These are phyloP conservation scores for Oxyruncus cristatus DNA, from an alignment of 2,113 vertebrate genomes.

Conservation along the genomic window DNA sequence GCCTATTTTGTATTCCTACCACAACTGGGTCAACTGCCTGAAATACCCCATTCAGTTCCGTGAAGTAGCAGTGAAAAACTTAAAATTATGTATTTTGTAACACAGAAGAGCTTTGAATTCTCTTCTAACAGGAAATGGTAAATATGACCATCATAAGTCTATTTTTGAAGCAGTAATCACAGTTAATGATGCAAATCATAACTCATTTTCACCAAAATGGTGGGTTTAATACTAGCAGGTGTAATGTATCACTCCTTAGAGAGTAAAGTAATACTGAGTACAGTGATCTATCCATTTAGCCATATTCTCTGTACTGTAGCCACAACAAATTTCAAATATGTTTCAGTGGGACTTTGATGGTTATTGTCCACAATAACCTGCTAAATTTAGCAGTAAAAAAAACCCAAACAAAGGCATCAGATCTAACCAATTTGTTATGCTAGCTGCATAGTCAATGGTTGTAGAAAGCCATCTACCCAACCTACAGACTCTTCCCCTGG, in stretches of 20 bases:
- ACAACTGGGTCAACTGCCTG: not conserved
- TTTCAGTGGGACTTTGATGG: not conserved
- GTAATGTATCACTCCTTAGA: not conserved
- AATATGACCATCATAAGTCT: not conserved
- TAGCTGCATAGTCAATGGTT: not conserved
- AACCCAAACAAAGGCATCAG: not conserved
- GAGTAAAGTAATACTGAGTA: not conserved
- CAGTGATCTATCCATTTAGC: not conserved
- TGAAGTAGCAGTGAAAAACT: not conserved
- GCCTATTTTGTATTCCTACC: not conserved
- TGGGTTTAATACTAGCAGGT: not conserved
- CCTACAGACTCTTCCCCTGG: not conserved
- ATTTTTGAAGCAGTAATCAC: not conserved
- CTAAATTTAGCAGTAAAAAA: not conserved
- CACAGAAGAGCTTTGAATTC: not conserved
- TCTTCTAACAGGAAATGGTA: not conserved
- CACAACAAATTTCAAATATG: not conserved
- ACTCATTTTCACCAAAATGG: conserved; percentile 1
- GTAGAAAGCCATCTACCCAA: not conserved
- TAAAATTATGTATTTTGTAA: not conserved
- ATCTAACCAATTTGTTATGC: not conserved
- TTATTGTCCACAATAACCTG: not conserved
- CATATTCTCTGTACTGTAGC: not conserved
- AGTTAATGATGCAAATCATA: conserved; percentile 16
- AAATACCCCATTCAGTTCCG: not conserved